phyloP scores from a whole-genome alignment of 1,140 invertebrate species.

The Idris sp. region DNA sequence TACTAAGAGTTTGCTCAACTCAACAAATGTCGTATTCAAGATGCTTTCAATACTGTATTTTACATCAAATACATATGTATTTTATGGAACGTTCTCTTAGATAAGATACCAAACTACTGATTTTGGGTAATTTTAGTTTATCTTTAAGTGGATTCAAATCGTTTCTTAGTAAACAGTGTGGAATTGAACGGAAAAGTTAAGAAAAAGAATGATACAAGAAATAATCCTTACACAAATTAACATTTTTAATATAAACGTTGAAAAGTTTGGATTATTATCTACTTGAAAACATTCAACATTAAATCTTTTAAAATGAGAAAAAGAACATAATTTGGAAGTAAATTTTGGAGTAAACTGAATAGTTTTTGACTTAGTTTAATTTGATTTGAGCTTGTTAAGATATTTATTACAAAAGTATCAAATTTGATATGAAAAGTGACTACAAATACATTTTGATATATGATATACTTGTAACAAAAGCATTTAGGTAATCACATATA shows the following conservation, averaged over 20 bases:
- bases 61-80: conserved; percentile 43
- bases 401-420: conserved; percentile 34
- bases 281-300: too few relatives aligned
- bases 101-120: conserved; percentile 37
- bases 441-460: conserved; percentile 6
- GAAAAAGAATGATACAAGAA: too few relatives aligned
- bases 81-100: conserved; percentile 13
- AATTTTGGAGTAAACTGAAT: conserved; percentile 44
- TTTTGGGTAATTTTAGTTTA: conserved; percentile 34
- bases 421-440: conserved; percentile 29
- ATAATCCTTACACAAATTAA: too few relatives aligned
- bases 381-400: conserved; percentile 31
- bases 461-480: conserved; percentile 23
- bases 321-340: too few relatives aligned
- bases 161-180: conserved; percentile 23
- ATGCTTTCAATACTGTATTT: conserved; percentile 15
- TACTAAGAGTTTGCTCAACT: conserved; percentile 11
- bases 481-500: too few relatives aligned
- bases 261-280: too few relatives aligned
- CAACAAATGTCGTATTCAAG: conserved; percentile 30
- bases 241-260: too few relatives aligned
- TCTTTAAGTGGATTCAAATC: conserved; percentile 46
- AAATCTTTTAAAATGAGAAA: too few relatives aligned
- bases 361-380: conserved; percentile 52
- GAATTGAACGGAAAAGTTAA: conserved; percentile 6